Evolutionary conservation across 2,113 vertebrate species (phyloP).

Genomic region (Clarias macrocephalus): DNA sequence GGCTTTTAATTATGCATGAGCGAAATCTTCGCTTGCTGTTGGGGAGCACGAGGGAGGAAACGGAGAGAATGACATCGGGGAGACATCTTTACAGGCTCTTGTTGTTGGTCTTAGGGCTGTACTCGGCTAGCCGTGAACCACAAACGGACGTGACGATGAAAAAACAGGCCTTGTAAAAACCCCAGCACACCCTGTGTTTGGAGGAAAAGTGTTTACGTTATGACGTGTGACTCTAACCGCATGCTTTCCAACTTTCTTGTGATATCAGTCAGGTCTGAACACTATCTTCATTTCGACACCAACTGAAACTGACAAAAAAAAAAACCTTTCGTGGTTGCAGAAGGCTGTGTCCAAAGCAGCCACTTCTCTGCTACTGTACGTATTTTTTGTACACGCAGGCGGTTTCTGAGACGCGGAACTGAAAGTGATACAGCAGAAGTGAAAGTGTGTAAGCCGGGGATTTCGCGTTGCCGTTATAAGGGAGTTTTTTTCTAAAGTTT

Average conservation of each 20-base stretch:
- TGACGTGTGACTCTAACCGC: conserved; percentile 25
- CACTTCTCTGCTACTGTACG: conserved; percentile 2
- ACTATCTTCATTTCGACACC: conserved; percentile 19
- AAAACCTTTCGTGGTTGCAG: conserved; percentile 26
- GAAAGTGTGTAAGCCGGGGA: conserved; percentile 51
- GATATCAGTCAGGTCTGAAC: conserved; percentile 25
- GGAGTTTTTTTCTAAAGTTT: conserved; percentile 48
- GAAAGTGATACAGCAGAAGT: conserved; percentile 58
- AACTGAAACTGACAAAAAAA: conserved; percentile 35
- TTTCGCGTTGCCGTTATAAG: conserved; percentile 47
- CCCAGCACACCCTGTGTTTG: not conserved
- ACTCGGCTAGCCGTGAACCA: not conserved
- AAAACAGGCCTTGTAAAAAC: conserved; percentile 10
- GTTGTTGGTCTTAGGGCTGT: not conserved
- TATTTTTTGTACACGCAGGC: conserved; percentile 19
- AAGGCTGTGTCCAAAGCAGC: not conserved
- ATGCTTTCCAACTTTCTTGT: conserved; percentile 29
- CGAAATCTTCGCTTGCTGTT: conserved; percentile 10
- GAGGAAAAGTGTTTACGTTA: conserved; percentile 30
- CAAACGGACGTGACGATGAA: not conserved
- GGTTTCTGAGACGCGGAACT: conserved; percentile 50
- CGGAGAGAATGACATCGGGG: not conserved
- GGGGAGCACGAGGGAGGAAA: conserved; percentile 1
- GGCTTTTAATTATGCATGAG: conserved; percentile 39
- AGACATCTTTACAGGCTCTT: not conserved